Evolutionary conservation across 2,888 invertebrate species (phyloP), one percentile per base, ranked within the genome.

Genomic region (Temnothorax ravouxi): DNA sequence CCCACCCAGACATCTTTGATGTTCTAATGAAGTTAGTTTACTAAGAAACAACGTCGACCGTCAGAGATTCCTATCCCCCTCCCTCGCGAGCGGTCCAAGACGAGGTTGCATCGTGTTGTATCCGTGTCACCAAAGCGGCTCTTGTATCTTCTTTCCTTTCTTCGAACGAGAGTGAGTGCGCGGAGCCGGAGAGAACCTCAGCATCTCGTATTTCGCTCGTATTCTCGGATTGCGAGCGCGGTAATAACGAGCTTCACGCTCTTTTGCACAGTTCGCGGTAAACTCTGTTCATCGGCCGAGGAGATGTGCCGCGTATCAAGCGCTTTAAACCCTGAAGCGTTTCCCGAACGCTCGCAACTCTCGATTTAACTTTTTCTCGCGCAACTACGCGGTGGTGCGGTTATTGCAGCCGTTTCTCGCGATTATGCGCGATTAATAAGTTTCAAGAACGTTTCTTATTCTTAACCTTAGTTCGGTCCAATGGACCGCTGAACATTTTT

Each of bases 11-110:
- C 86, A 88, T 87, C 91, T 92, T 91, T 92, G 91, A 92, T 89
- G 88, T 88, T 81, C 85, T 88, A 91, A 91, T 82, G 88, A 92
- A 90, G 89, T 91, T 89, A 90, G 88, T 89, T 88, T 76, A 66
- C 86, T 86, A 89, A 89, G 90, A 90, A 91, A 90, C 87, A 90
- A 81, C 87, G 82, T 79, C 84, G 85, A 81, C 87, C 71, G 64
- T 67, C 74, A 50, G 84, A 64, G 34, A 80, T 59, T 59, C 44
- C 44, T 75, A 25, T 25, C 72, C 34, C 25, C 34, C 21, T 11
- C 29, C 25, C 50, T 44, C 25, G 66, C 52, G 5, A 25, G 50
- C 64, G 29, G 25, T 18, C 18, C 25, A 76, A 79, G 84, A 76
- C 11, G 66, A 56, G 54, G 21, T 76, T 66, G 11, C 54, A 25